Evolutionary conservation across 2,113 vertebrate genomes (phyloP).

Genomic region (Leucopsar rothschildi): DNA sequence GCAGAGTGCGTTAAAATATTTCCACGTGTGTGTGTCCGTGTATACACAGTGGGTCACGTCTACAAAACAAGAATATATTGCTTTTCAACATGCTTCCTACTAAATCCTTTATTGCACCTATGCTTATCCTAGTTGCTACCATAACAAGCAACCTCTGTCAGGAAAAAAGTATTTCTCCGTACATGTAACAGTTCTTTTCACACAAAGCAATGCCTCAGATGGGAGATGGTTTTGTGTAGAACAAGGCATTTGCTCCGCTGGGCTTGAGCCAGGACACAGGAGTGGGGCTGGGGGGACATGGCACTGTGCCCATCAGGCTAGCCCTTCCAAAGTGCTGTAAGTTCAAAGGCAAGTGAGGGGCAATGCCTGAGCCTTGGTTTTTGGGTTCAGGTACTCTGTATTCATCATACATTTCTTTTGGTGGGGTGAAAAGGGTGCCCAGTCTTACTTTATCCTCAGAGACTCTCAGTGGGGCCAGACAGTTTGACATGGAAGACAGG

Average conservation of each 20-base stretch:
- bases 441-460: neutral
- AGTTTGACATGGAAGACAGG: neutral
- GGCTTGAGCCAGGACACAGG: neutral
- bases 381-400: neutral
- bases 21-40: rapidly evolving
- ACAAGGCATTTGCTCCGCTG: neutral
- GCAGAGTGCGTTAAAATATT: neutral
- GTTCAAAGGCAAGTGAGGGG: neutral
- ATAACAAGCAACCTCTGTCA: rapidly evolving
- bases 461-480: neutral
- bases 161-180: neutral
- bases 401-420: neutral
- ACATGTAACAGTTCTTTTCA: neutral
- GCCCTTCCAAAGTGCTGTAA: neutral
- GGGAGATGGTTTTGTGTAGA: neutral
- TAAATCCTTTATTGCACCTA: neutral
- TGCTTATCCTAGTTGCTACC: neutral
- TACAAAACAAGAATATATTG: neutral
- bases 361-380: neutral
- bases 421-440: neutral
- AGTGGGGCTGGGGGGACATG: rapidly evolving
- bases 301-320: neutral
- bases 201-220: neutral
- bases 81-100: neutral
- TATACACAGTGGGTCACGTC: neutral